Evolutionary conservation across 2,113 vertebrate genomes (phyloP), one percentile per base, ranked within the genome.

Genomic region (Melanocharis versteri): DNA sequence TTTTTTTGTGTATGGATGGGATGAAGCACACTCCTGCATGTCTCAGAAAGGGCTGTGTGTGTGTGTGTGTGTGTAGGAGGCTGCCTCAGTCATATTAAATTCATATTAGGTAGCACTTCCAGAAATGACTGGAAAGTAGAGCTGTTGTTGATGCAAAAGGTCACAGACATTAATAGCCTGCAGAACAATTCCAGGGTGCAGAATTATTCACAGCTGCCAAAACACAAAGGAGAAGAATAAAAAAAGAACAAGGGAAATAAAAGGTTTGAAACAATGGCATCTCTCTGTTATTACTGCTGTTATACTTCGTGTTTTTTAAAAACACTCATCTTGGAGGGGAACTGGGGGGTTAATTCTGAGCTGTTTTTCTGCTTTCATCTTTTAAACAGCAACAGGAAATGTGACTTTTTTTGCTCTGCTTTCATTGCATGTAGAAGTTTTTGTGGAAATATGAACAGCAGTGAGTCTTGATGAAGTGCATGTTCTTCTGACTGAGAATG

Each of bases 201-300:
- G 72, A 93, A 88, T 95, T 95, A 86, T 94, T 91, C 87, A 72
- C 78, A 88, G 75, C 79, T 95, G 83, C 87, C 65, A 88, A 95
- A 90, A 94, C 65, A 92, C 37, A 89, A 80, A 83, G n/a, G 56
- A 64, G 70, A 87, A 86, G 15, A 68, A 61, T 22, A 33, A 44
- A 89, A 68, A 82, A 79, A 65, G 62, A 90, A 70, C 5, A 10
- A 42, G 35, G 22, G 40, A 77, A 91, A 86, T 47, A 27, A 87
- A 88, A 92, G 26, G 16, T 56, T 80, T 94, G 89, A 91, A 94
- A 88, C 83, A 94, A 84, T 73, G 40, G 15, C 37, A 54, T 87
- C 33, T 54, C 57, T 72, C 64, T 71, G 42, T 69, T 93, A 26
- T 83, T 89, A 62, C 30, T 87, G 66, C 42, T 87, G 35, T 37